Base-by-base conservation (phyloP, 2,888 invertebrate species). In the Athalia rosae region DNA sequence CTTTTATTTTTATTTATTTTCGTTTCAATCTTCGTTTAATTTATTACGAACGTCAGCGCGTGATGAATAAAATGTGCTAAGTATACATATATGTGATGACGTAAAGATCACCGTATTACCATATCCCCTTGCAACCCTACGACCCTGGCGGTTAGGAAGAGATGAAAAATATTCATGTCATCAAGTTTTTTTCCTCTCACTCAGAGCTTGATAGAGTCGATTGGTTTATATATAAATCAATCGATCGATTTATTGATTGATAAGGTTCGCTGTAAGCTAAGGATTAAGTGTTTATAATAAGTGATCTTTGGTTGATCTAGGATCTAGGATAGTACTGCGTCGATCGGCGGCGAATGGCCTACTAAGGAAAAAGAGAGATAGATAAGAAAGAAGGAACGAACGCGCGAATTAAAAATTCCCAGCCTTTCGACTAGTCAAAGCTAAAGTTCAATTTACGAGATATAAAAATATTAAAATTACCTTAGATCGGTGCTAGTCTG, bases 351-450 rank as follows among this genome's bases (percentile, higher is more conserved):
- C 63, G 63, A 67, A 50, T 67, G 67, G 67, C 67, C 67, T 73
- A 45, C 48, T 48, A 53, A 15, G 1, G 11, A 1, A 56, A 45
- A 66, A 45, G 43, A 66, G 43, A 43, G 13, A 62, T 43, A 76
- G 15, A 45, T 64, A 59, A 62, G 43, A 76, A 61, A 28, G 64
- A 79, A 73, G 73, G 79, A 50, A 73, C 43, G 63, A 9, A 64
- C 62, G 67, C 53, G 53, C 71, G 76, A 56, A 69, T 67, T 61
- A 64, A 64, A 28, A 47, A 61, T 7, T 64, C 47, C 64, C 64
- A 13, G 28, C 15, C 67, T 53, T 53, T 48, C 48, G 50, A 67
- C 67, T 67, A 67, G 67, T 67, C 67, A 66, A 80, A 73, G 79
- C 80, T 78, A 79, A 79, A 80, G 74, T 64, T 59, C 6, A 59